Percentiles rank a stretch among this genome's conserved stretches.
Evolutionary conservation across 2,888 invertebrate species (phyloP).

Genomic region (Cryptocephalus primarius): DNA sequence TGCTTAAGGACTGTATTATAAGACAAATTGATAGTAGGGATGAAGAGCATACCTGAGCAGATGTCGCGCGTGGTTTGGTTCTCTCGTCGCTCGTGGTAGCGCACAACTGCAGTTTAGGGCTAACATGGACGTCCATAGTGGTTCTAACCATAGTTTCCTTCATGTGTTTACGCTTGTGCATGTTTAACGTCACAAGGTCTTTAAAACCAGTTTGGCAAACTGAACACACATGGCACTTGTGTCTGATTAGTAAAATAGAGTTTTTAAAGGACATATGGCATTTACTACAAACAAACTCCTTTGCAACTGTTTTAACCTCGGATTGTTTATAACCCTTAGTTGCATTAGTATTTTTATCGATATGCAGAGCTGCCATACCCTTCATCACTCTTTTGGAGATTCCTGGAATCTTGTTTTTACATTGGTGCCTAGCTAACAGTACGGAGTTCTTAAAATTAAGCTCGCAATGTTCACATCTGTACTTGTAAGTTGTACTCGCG

Average conservation of each 20-base stretch:
- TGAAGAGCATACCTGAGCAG: background rate
- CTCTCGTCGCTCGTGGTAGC: background rate
- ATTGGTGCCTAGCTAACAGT: conserved; percentile 26
- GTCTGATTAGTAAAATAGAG: background rate
- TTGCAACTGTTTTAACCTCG: background rate
- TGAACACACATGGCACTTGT: background rate
- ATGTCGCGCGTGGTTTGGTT: background rate
- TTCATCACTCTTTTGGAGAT: background rate
- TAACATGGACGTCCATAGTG: background rate
- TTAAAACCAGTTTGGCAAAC: background rate
- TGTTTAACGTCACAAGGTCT: background rate
- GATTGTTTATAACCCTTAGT: background rate
- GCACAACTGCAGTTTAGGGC: background rate
- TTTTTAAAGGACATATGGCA: background rate
- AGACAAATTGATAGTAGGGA: background rate
- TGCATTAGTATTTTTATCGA: background rate
- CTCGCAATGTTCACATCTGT: conserved; percentile 27
- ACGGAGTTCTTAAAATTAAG: conserved; percentile 27
- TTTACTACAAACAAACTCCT: background rate
- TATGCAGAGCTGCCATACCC: background rate
- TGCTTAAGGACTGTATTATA: too few relatives aligned
- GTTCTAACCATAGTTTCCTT: background rate
- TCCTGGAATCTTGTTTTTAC: conserved; percentile 7
- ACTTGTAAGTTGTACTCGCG: conserved; percentile 18
- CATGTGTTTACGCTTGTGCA: background rate